A percentile compares a stretch with the other conserved stretches of the same genome.
Conservation (phyloP, 1,140 invertebrate species). For the Chymomyza costata region DNA sequence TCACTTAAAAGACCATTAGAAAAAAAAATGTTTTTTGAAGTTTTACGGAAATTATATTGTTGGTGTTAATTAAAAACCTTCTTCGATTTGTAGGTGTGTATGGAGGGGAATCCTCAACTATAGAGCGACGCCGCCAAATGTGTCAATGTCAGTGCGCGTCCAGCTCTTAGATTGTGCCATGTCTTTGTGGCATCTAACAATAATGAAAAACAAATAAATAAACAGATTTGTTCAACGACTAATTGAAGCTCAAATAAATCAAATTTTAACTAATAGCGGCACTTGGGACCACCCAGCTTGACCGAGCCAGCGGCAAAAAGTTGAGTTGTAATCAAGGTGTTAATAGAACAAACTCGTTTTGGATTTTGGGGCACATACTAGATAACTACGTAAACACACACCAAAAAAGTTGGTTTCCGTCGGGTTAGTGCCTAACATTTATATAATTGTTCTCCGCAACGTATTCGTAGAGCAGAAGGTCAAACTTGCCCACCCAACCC, state of each 20-base stretch:
- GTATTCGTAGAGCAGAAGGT: no score
- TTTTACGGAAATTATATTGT: slow-evolving; percentile 61
- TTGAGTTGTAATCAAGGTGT: slow-evolving; percentile 70
- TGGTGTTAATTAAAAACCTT: slow-evolving; percentile 71
- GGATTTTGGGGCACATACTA: slow-evolving; percentile 23
- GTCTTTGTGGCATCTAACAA: slow-evolving; percentile 61
- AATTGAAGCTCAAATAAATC: slow-evolving; percentile 73
- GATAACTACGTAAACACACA: slow-evolving; percentile 19
- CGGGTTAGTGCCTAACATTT: no score
- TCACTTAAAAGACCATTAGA: slow-evolving; percentile 47
- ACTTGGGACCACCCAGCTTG: slow-evolving; percentile 57
- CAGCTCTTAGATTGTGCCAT: slow-evolving; percentile 34
- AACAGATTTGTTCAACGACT: slow-evolving; percentile 71
- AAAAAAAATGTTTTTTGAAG: slow-evolving; percentile 48
- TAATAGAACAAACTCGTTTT: slow-evolving; percentile 70
- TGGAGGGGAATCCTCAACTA: no score
- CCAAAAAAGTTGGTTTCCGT: no score
- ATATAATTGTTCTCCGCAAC: no score
- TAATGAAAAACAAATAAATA: slow-evolving; percentile 74
- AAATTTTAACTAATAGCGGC: slow-evolving; percentile 69
- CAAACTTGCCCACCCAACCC: no score
- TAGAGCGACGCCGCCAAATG: slow-evolving; percentile 22
- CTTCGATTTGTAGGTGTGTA: slow-evolving; percentile 38
- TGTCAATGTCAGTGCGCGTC: slow-evolving; percentile 2
- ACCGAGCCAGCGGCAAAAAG: slow-evolving; percentile 28